Percentiles rank a stretch among this genome's conserved stretches.
These are phyloP conservation scores for Drosophila acutilabella DNA, from an alignment of 2,888 invertebrate species.

Conservation along the genomic window DNA sequence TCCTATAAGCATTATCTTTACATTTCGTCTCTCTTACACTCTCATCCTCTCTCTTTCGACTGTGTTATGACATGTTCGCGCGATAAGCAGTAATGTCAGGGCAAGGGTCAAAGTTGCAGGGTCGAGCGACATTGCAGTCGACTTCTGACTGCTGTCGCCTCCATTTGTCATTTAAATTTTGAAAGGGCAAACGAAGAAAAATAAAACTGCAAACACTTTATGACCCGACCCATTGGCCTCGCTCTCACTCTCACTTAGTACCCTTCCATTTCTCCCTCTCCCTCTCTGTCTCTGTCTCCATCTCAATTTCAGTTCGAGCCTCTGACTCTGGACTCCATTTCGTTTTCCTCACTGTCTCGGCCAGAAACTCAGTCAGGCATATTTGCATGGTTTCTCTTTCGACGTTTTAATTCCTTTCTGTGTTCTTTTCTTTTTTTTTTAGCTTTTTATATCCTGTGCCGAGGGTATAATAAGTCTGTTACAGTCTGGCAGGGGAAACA, in stretches of 20 bases:
- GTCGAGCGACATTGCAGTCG: conserved; percentile 35
- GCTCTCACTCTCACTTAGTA: conserved; percentile 11
- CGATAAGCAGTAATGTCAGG: conserved; percentile 72
- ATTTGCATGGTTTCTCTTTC: conserved; percentile 59
- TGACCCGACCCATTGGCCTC: conserved; percentile 30
- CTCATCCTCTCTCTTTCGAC: conserved; percentile 27
- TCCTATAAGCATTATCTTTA: conserved; percentile 28
- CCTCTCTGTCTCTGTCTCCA: conserved; percentile 10
- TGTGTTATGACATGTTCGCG: conserved; percentile 72
- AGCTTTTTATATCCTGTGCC: not conserved
- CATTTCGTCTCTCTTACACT: conserved; percentile 16
- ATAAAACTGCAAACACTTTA: conserved; percentile 60
- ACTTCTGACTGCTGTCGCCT: conserved; percentile 52
- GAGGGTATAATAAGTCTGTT: not conserved
- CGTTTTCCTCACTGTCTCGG: conserved; percentile 22
- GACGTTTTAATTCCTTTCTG: conserved; percentile 23
- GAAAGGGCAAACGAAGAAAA: conserved; percentile 58
- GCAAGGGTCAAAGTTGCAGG: conserved; percentile 73
- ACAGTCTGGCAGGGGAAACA: too few species aligned
- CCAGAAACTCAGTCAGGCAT: conserved; percentile 42
- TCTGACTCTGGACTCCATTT: not conserved
- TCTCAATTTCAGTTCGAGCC: not conserved
- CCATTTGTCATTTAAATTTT: conserved; percentile 76
- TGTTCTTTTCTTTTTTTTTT: not conserved
- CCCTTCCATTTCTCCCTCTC: not conserved